Conservation (phyloP, 1,140 invertebrate species). For the Trissolcus basalis region DNA sequence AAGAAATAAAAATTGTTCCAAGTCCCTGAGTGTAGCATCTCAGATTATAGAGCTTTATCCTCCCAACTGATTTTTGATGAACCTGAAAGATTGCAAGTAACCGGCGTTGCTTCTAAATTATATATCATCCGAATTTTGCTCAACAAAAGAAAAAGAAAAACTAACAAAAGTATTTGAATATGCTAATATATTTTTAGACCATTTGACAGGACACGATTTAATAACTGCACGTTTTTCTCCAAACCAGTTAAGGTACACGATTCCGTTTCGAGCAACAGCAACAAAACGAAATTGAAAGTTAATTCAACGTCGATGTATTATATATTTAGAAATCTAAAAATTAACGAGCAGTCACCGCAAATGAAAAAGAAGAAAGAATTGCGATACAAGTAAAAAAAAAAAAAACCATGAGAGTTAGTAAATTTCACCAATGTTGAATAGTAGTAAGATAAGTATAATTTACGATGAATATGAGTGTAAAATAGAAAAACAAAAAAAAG, state of each 20-base stretch:
- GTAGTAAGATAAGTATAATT: slow-evolving; percentile 53
- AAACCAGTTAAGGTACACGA: slow-evolving; percentile 11
- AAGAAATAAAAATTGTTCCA: slow-evolving; percentile 5
- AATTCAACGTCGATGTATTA: slow-evolving; percentile 36
- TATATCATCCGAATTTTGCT: slow-evolving; percentile 53
- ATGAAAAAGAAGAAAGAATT: not conserved
- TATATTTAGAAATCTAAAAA: slow-evolving; percentile 1
- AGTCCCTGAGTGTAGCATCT: not conserved
- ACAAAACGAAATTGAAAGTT: slow-evolving; percentile 33
- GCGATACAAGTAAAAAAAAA: slow-evolving; percentile 9
- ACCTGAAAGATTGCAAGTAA: slow-evolving; percentile 10
- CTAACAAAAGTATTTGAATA: slow-evolving; percentile 44
- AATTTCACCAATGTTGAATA: slow-evolving; percentile 45
- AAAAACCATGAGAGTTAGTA: slow-evolving; percentile 20
- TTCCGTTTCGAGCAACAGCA: slow-evolving; percentile 15
- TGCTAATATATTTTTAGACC: slow-evolving; percentile 32
- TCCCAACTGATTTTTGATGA: not conserved
- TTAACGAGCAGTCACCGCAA: not conserved
- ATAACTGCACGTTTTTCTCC: slow-evolving; percentile 18
- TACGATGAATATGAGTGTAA: slow-evolving; percentile 54
- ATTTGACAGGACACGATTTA: slow-evolving; percentile 23
- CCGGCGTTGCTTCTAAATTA: slow-evolving; percentile 41
- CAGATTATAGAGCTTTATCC: too few species aligned
- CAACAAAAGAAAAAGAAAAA: slow-evolving; percentile 20
- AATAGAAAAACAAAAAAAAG: slow-evolving; percentile 26